phyloP scores from a whole-genome alignment of 2,797 vertebrate genomes.

The Ctenosaura bakeri region DNA sequence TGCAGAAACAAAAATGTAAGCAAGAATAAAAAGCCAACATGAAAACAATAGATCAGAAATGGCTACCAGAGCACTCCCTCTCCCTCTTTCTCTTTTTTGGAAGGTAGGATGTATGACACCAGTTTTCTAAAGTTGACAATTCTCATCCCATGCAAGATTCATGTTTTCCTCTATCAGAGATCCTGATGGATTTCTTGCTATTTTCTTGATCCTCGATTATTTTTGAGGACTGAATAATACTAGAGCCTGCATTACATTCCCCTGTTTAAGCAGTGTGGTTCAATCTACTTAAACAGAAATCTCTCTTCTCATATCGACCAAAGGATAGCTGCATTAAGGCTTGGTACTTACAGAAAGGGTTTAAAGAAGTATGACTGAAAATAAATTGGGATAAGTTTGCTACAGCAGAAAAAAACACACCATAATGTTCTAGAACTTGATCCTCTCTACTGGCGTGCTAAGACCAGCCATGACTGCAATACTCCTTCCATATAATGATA shows the following conservation, averaged over 20 bases:
- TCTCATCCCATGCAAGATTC: neutral
- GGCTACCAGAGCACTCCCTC: neutral
- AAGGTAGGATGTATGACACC: neutral
- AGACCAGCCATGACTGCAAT: neutral
- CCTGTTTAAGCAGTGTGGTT: neutral
- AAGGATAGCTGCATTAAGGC: neutral
- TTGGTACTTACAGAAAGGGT: neutral
- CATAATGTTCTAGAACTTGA: too few relatives aligned
- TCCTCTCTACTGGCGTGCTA: neutral
- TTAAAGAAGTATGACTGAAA: neutral
- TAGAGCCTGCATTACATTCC: neutral
- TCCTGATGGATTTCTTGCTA: conserved; percentile 3
- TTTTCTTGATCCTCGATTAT: neutral
- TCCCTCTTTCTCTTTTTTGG: too few relatives aligned
- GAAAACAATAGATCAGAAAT: neutral
- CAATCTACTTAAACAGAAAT: neutral
- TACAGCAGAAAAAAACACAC: neutral
- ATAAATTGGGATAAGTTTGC: neutral
- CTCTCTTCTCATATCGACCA: neutral
- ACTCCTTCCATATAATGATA: neutral
- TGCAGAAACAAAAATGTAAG: neutral
- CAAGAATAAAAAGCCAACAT: neutral
- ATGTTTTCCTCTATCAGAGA: neutral
- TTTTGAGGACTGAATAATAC: neutral
- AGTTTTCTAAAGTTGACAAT: neutral